Evolutionary conservation across 2,113 vertebrate species (phyloP), one percentile per base, ranked within the genome.

Genomic region (Empidonax alnorum): DNA sequence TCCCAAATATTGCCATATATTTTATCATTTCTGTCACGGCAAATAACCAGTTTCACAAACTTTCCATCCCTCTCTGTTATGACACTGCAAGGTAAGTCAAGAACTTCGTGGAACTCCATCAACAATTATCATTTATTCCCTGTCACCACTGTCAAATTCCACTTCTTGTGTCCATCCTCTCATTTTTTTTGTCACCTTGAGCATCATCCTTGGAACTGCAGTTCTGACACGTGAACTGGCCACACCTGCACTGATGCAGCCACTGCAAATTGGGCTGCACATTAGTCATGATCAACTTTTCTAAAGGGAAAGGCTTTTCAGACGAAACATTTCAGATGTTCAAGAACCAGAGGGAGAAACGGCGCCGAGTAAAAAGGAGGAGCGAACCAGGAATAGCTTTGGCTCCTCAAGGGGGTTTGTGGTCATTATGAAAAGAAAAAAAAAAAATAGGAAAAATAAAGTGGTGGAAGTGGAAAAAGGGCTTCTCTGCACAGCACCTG

Each of bases 221-320:
- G 39, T 41, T 41, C 39, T 41, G 33, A 50, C 49, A 66, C 19
- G 28, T 49, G 39, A 44, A 73, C 15, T 19, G n/a, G 17, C 65
- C 68, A 17, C 31, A 74, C 41, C 31, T 46, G 44, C 33, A 2
- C 9, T 41, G 33, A 1, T 7, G 31, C 18, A 65, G 27, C 25
- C 35, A 22, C 22, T 42, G 19, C 31, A 71, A 39, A 53, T n/a
- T 69, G 69, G 52, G 30, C 0, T 37, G 20, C 12, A 78, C 52
- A 44, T 42, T 7, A 56, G 25, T 20, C 25, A 35, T 5, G 18
- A 62, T 10, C 37, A 24, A n/a, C 12, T 62, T 41, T 12, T 13
- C 3, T 1, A 50, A 44, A 17, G 22, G 1, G 49, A 74, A 82
- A 69, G 0, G 1, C 12, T 76, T 49, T 25, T 20, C 58, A 41